These are phyloP conservation scores for Umimayanthus chanpuru DNA, from an alignment of 92 coral and sea anemone genomes.

Conservation along the genomic window DNA sequence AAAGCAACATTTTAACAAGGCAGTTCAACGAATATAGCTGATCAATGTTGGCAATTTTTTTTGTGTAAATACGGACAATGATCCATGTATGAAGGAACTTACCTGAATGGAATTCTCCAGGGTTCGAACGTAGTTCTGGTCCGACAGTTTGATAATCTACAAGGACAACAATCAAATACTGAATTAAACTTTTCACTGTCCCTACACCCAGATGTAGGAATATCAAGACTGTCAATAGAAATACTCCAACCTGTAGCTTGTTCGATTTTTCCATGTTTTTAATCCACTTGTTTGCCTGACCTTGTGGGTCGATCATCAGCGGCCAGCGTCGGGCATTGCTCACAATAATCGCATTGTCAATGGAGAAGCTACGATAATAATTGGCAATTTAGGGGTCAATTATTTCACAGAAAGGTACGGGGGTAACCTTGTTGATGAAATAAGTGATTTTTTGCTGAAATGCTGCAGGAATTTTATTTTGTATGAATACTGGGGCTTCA, in stretches of 20 bases:
- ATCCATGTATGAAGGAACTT: background rate
- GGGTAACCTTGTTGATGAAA: too few relatives aligned
- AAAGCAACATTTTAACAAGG: background rate
- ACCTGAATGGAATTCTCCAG: slow-evolving; percentile 97
- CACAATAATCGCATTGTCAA: slow-evolving; percentile 96
- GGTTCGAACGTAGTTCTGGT: slow-evolving; percentile 89
- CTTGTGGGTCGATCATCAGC: slow-evolving; percentile 97
- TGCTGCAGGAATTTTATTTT: background rate
- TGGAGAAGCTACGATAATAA: slow-evolving; percentile 74
- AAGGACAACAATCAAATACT: slow-evolving; percentile 2
- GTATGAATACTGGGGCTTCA: too few relatives aligned
- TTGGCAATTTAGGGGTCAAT: background rate
- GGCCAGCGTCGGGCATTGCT: slow-evolving; percentile 97
- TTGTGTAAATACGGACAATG: background rate
- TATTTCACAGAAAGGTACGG: too few relatives aligned
- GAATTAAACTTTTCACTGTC: background rate
- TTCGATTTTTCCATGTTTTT: slow-evolving; percentile 98
- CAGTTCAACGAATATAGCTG: background rate
- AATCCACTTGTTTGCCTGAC: slow-evolving; percentile 98
- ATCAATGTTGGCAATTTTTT: background rate
- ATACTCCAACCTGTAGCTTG: slow-evolving; percentile 72
- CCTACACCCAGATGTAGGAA: background rate
- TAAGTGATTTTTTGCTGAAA: background rate
- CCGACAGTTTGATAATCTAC: slow-evolving; percentile 89
- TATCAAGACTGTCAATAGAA: background rate